phyloP scores from a whole-genome alignment of 2,113 vertebrate genomes.

The Phylloscopus trochilus region DNA sequence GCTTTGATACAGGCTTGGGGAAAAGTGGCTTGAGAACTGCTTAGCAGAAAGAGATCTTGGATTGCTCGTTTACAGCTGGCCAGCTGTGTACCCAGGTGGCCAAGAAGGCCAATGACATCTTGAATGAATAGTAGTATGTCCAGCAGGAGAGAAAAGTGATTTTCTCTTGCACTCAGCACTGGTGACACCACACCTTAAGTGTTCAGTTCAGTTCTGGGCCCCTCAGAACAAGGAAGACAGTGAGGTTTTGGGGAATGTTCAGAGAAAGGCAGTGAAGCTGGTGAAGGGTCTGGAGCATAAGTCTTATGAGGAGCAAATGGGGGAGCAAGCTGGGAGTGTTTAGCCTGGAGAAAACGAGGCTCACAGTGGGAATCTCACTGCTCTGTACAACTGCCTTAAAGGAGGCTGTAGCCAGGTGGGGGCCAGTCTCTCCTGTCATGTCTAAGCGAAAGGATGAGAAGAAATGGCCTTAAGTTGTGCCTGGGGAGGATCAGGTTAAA shows the following conservation, averaged over 20 bases:
- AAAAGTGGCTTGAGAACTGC: background rate
- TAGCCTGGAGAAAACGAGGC: too few species aligned
- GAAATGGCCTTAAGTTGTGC: background rate
- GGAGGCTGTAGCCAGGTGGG: background rate
- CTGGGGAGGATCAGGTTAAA: background rate
- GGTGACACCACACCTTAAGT: background rate
- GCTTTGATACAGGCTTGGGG: background rate
- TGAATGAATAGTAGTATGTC: background rate
- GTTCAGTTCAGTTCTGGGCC: background rate
- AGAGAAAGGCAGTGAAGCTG: background rate
- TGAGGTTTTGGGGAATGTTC: background rate
- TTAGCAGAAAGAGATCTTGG: background rate
- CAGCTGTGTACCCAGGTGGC: background rate
- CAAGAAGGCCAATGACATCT: background rate
- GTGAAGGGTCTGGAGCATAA: background rate
- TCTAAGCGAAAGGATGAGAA: background rate
- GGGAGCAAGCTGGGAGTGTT: background rate
- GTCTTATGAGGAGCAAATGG: background rate
- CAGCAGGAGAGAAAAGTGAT: background rate
- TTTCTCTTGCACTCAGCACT: background rate
- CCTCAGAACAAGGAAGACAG: background rate
- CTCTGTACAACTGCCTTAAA: background rate
- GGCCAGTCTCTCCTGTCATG: background rate
- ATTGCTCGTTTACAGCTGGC: background rate
- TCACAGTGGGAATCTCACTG: accelerated